Evolutionary conservation across 2,888 invertebrate genomes (phyloP).

Genomic region (Xestia rhomboidea): DNA sequence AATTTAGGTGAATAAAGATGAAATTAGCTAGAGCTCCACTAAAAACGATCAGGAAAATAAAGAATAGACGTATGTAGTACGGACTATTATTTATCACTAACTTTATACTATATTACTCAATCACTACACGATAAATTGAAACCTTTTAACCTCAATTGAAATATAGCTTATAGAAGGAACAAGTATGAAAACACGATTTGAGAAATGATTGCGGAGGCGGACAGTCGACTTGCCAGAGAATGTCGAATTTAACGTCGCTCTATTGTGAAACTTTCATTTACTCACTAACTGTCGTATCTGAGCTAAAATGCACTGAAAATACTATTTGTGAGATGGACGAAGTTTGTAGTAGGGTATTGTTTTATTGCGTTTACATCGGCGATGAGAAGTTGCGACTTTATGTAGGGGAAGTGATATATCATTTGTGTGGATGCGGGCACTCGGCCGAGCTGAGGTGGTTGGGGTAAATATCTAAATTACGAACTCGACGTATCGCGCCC

Average conservation of each 20-base stretch:
- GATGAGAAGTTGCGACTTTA: constrained; percentile 66
- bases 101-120: constrained; percentile 58
- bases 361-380: constrained; percentile 64
- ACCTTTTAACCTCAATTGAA: constrained; percentile 77
- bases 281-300: constrained; percentile 68
- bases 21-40: constrained; percentile 14
- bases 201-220: constrained; percentile 74
- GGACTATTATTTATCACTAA: constrained; percentile 69
- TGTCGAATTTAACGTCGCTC: constrained; percentile 69
- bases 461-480: constrained; percentile 72
- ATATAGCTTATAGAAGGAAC: constrained; percentile 73
- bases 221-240: constrained; percentile 68
- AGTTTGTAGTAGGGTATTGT: constrained; percentile 70
- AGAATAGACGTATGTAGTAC: constrained; percentile 22
- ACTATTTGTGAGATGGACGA: constrained; percentile 67
- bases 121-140: constrained; percentile 75
- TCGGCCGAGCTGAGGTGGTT: constrained; percentile 51
- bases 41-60: constrained; percentile 26
- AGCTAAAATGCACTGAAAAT: constrained; percentile 71
- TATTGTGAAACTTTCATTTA: constrained; percentile 68
- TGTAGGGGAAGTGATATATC: constrained; percentile 69
- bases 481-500: constrained; percentile 71
- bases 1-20: constrained; percentile 4
- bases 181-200: constrained; percentile 75
- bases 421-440: constrained; percentile 58